Evolutionary conservation across 2,888 invertebrate species (phyloP).

Genomic region (Tortrix viridana): DNA sequence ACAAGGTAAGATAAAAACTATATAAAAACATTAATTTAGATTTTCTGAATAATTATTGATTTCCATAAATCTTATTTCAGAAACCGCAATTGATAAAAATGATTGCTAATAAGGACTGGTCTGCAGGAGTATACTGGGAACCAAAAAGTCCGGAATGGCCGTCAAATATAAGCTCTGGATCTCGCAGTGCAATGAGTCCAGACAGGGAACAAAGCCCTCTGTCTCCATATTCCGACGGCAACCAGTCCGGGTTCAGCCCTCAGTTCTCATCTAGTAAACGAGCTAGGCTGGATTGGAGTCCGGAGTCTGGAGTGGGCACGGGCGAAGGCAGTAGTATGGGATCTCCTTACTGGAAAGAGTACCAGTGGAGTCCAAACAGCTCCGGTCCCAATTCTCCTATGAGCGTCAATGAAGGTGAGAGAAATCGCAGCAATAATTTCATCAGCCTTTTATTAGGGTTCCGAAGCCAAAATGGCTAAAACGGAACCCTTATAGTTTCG

Average conservation of each 20-base stretch:
- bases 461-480: no score
- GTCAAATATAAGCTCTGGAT: slow-evolving; percentile 51
- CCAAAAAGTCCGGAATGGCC: slow-evolving; percentile 74
- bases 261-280: slow-evolving; percentile 60
- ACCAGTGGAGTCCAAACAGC: slow-evolving; percentile 84
- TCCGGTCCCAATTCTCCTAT: slow-evolving; percentile 78
- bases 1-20: slow-evolving; percentile 54
- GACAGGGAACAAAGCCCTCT: slow-evolving; percentile 58
- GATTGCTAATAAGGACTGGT: slow-evolving; percentile 71
- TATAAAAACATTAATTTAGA: no score
- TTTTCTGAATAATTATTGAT: slow-evolving; percentile 24
- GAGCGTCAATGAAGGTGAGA: slow-evolving; percentile 67
- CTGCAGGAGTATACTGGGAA: slow-evolving; percentile 75
- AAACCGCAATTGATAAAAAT: slow-evolving; percentile 67
- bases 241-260: slow-evolving; percentile 71
- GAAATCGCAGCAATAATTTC: no score
- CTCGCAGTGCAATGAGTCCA: slow-evolving; percentile 62
- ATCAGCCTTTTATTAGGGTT: no score
- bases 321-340: slow-evolving; percentile 62
- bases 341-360: slow-evolving; percentile 70
- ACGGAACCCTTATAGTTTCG: no score
- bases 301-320: slow-evolving; percentile 69
- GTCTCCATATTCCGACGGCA: slow-evolving; percentile 70
- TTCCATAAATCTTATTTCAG: slow-evolving; percentile 48
- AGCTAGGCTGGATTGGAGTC: slow-evolving; percentile 72